Percentiles rank a stretch among this genome's conserved stretches.
Conservation (phyloP, 2,797 vertebrate genomes). For the Chlorospingus flavigularis region DNA sequence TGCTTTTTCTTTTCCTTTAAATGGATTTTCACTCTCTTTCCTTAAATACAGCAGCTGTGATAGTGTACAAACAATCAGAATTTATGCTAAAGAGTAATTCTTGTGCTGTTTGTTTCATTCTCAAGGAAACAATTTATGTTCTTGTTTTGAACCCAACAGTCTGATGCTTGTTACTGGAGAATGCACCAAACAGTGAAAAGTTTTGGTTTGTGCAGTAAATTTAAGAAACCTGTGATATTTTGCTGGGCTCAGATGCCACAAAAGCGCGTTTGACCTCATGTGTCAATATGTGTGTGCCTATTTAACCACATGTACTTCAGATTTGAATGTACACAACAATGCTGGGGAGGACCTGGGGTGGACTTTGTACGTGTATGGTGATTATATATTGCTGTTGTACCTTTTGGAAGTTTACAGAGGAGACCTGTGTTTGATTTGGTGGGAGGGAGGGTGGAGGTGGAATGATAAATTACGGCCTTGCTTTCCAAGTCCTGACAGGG, state of each 20-base stretch:
- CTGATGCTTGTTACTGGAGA: neutral
- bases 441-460: neutral
- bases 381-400: neutral
- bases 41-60: neutral
- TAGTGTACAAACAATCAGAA: neutral
- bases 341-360: neutral
- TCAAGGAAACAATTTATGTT: neutral
- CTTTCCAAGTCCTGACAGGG: neutral
- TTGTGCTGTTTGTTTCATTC: neutral
- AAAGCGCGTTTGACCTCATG: neutral
- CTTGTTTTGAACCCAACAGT: neutral
- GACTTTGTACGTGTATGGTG: fast-evolving
- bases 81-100: neutral
- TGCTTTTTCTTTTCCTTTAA: neutral
- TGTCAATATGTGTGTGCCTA: neutral
- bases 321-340: neutral
- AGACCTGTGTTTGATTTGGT: neutral
- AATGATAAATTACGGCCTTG: neutral
- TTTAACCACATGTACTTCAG: fast-evolving
- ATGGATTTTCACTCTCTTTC: neutral
- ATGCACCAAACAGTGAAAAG: neutral
- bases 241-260: neutral
- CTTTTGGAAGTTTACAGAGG: neutral
- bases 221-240: neutral
- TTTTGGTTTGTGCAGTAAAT: neutral